Percentiles rank a stretch among this genome's conserved stretches.
Conservation (phyloP, 1,140 invertebrate species). For the Cotesia glomerata region DNA sequence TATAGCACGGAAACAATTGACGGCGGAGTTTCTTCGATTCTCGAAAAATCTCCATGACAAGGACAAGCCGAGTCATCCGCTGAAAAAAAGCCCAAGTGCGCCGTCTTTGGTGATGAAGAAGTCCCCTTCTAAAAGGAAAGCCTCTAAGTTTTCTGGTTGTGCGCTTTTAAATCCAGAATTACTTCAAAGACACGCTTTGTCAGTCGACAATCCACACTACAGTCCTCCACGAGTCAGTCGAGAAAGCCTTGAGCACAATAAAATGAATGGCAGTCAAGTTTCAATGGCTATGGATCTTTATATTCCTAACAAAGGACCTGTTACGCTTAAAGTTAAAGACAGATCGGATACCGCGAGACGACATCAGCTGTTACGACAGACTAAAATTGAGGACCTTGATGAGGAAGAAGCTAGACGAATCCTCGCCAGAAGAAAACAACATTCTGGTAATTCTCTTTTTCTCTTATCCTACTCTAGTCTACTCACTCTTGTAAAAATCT, state of each 20-base stretch:
- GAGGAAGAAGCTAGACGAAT: constrained; percentile 40
- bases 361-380: constrained; percentile 77
- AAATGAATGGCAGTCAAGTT: constrained; percentile 69
- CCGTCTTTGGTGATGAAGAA: constrained; percentile 64
- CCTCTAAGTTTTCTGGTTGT: constrained; percentile 63
- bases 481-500: too few species aligned
- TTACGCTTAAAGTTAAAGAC: constrained; percentile 74
- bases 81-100: constrained; percentile 67
- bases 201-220: constrained; percentile 69
- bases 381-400: constrained; percentile 66
- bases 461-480: not conserved
- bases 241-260: constrained; percentile 62
- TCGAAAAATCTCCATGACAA: constrained; percentile 68
- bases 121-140: constrained; percentile 51
- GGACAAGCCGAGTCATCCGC: constrained; percentile 52
- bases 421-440: constrained; percentile 12
- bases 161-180: constrained; percentile 66
- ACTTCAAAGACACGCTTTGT: constrained; percentile 71
- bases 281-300: constrained; percentile 78
- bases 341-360: constrained; percentile 73
- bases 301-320: constrained; percentile 68
- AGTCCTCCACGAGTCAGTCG: constrained; percentile 53
- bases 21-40: constrained; percentile 74
- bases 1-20: constrained; percentile 65
- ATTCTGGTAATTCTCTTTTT: constrained; percentile 16